Base-by-base conservation (phyloP, 2,113 vertebrate species). In the Pterophyllum scalare region DNA sequence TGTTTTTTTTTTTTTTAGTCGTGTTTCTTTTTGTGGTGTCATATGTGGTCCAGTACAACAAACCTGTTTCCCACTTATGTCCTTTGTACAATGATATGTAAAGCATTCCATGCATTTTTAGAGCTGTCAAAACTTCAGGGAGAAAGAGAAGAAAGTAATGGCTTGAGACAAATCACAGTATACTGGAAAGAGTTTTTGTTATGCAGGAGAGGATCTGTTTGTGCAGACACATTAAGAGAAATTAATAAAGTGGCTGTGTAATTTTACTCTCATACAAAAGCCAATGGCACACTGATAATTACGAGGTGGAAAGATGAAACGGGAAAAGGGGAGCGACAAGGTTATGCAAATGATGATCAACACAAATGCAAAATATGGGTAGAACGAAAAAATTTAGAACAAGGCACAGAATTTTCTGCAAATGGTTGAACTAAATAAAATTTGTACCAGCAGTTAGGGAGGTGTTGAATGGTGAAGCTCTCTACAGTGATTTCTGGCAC, bases 361-460 rank as follows among this genome's bases (percentile, higher is more conserved):
- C 86, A 88, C 82, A 81, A 90, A 91, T 91, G 82, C 77, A 82
- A 89, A 92, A 91, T 95, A 91, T 77, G 92, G 86, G 79, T 60
- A 81, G 79, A 95, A 84, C 78, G 91, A 77, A 96, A 70, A 74
- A 95, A 95, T 92, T 96, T 93, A 93, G 97, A 98, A 98, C 97
- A 99, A 99, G 98, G 98, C 98, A 99, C 98, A 98, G 97, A 98
- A 98, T 97, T 97, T 96, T 98, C 98, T 99, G 97, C 96, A 96
- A 95, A 98, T 96, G 96, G 96, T 95, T 94, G 96, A 97, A 96
- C 91, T 88, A 95, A 98, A 98, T 91, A 88, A 97, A 94, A 91
- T 83, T 92, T 88, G 94, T 96, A 97, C 96, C 96, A 95, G 95
- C 92, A 94, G 94, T 95, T 83, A 93, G 94, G 95, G 96, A 97